Evolutionary conservation across 2,113 vertebrate species (phyloP), one percentile per base, ranked within the genome.

Genomic region (Trogon melanurus): DNA sequence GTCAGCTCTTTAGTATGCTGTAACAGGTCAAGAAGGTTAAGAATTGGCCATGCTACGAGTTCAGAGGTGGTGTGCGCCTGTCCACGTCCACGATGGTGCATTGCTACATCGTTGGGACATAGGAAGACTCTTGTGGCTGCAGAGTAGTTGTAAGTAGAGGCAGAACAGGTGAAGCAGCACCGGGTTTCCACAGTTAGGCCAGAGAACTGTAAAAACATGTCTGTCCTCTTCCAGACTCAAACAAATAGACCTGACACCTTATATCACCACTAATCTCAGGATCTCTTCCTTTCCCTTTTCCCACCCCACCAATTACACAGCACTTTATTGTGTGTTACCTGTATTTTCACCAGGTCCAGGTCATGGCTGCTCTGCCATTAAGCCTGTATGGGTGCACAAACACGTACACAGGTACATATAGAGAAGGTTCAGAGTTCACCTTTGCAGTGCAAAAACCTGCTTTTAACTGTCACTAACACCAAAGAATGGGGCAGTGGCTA

Each of bases 71-170:
- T 34, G 21, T 19, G 44, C 58, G 21, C 10, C 44, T 32, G 44
- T 60, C 56, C 48, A 20, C 13, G 58, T 29, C 27, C 83, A n/a
- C 4, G 38, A 6, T 0, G 0, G 11, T 2, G 2, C 25, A 5
- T 10, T 41, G 10, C 17, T 76, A 11, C 16, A 14, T 16, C 6
- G 3, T 5, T 45, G 36, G 25, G 6, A 32, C 6, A 25, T 7
- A 30, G 25, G 26, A 51, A 61, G 29, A 44, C 12, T 9, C 6
- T 80, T 67, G 45, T 73, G 17, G 13, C 7, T 65, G 51, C 67
- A 44, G n/a, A 48, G 30, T 7, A 20, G 11, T 50, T 69, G 10
- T n/a, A 22, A 18, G 19, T 30, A 20, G 44, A 75, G 27, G 14
- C 36, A 54, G 57, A 9, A 60, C 21, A 41, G 1, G 0, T n/a